Conservation (phyloP, 1,140 invertebrate species). For the Pseudomyrmex concolor region DNA sequence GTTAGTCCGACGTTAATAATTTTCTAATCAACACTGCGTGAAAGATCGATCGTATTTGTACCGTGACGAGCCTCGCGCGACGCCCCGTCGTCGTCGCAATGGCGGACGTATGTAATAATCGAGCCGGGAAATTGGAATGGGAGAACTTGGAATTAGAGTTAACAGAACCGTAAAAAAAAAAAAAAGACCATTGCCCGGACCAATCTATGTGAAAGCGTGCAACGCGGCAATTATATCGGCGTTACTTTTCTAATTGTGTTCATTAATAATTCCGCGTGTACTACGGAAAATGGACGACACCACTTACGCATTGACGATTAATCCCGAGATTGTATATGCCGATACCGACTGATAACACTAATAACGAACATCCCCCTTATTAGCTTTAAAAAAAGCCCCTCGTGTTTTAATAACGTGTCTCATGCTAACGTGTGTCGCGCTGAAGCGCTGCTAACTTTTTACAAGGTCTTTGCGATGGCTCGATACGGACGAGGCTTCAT, state of each 20-base stretch:
- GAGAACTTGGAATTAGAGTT: background rate
- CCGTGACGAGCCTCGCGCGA: constrained; percentile 43
- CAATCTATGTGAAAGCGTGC: constrained; percentile 62
- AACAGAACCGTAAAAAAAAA: constrained; percentile 18
- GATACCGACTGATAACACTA: constrained; percentile 26
- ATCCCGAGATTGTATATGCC: constrained; percentile 6
- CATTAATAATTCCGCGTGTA: constrained; percentile 80
- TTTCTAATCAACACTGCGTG: constrained; percentile 59
- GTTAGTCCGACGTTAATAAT: constrained; percentile 59
- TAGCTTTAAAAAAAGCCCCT: constrained; percentile 12
- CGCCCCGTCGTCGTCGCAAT: constrained; percentile 26
- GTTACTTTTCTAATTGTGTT: constrained; percentile 78
- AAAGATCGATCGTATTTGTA: constrained; percentile 60
- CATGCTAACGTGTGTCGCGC: background rate
- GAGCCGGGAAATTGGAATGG: constrained; percentile 53
- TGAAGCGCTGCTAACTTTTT: constrained; percentile 2
- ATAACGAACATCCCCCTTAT: constrained; percentile 26
- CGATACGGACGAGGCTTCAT: background rate
- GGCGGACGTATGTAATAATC: constrained; percentile 45
- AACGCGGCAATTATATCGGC: constrained; percentile 74
- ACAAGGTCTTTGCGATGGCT: background rate
- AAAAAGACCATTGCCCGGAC: constrained; percentile 1
- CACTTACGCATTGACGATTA: constrained; percentile 47
- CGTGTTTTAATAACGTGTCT: constrained; percentile 10
- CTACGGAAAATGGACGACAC: constrained; percentile 66